Conservation (phyloP, 2,888 invertebrate genomes). For the Amiota minor region DNA sequence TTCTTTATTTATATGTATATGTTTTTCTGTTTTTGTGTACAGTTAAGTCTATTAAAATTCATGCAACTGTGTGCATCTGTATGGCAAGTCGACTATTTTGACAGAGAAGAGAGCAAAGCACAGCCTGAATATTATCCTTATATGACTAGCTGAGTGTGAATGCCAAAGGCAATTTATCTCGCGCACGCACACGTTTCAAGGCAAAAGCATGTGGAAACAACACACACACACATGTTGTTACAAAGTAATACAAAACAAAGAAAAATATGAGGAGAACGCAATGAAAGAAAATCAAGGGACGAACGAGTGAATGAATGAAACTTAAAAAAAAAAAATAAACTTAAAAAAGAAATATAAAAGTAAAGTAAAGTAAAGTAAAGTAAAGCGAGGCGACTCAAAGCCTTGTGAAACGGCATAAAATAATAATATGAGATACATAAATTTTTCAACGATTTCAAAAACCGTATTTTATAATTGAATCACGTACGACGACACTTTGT, state of each 20-base stretch:
- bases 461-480: slow-evolving; percentile 73
- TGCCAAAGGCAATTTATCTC: slow-evolving; percentile 25
- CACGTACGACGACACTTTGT: slow-evolving; percentile 72
- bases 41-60: slow-evolving; percentile 28
- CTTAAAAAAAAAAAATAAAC: no score
- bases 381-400: no score
- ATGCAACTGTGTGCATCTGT: slow-evolving; percentile 6
- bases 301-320: background rate
- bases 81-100: slow-evolving; percentile 17
- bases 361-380: no score
- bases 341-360: slow-evolving; percentile 6
- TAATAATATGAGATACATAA: slow-evolving; percentile 70
- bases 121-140: no score
- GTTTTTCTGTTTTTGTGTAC: background rate
- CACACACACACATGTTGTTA: background rate
- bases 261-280: background rate
- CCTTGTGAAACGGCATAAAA: slow-evolving; percentile 49
- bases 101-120: background rate
- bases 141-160: background rate
- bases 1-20: background rate
- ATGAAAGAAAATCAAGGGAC: slow-evolving; percentile 4
- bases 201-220: background rate
- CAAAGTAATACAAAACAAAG: slow-evolving; percentile 9
- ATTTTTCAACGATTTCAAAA: slow-evolving; percentile 71
- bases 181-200: slow-evolving; percentile 12